A percentile compares a stretch with the other conserved stretches of the same genome.
These are phyloP conservation scores for Melanotaenia maccullochi DNA, from an alignment of 2,797 vertebrate species.

Conservation along the genomic window DNA sequence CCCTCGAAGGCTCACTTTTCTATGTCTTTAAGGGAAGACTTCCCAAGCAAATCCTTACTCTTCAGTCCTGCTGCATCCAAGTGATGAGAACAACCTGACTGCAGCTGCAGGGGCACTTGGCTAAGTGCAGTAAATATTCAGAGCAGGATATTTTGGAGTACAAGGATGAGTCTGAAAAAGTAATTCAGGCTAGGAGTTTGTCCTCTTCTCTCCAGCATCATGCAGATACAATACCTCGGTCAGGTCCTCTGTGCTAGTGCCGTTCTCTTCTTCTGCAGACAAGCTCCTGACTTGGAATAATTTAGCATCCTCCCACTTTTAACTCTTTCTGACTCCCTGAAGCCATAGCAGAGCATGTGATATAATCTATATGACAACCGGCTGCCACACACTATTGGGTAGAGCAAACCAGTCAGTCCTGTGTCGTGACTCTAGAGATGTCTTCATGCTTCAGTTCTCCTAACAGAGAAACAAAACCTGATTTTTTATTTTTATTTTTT, in stretches of 20 bases:
- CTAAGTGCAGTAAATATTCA: conserved; percentile 8
- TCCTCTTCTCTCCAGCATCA: conserved; percentile 33
- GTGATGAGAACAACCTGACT: conserved; percentile 31
- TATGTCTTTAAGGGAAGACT: conserved; percentile 28
- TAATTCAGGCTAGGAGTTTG: conserved; percentile 4
- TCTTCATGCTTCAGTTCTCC: conserved; percentile 10
- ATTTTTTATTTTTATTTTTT: not conserved
- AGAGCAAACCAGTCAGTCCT: conserved; percentile 12
- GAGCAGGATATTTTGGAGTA: conserved; percentile 15
- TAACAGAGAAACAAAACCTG: not conserved
- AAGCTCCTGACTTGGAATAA: conserved; percentile 55
- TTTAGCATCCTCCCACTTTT: conserved; percentile 65
- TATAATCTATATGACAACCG: conserved; percentile 45
- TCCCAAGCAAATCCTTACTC: conserved; percentile 45
- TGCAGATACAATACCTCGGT: conserved; percentile 5
- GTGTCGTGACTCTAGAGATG: conserved; percentile 36
- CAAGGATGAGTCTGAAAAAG: conserved; percentile 7
- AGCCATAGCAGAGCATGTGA: conserved; percentile 44
- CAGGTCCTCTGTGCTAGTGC: conserved; percentile 22
- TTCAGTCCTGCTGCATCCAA: conserved; percentile 37
- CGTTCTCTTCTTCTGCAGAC: conserved; percentile 37
- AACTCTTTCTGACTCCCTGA: conserved; percentile 58
- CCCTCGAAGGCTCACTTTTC: conserved; percentile 5
- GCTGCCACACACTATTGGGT: conserved; percentile 33
- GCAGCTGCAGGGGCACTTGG: conserved; percentile 32